Evolutionary conservation across 2,113 vertebrate species (phyloP).

Genomic region (Manacus vitellinus): DNA sequence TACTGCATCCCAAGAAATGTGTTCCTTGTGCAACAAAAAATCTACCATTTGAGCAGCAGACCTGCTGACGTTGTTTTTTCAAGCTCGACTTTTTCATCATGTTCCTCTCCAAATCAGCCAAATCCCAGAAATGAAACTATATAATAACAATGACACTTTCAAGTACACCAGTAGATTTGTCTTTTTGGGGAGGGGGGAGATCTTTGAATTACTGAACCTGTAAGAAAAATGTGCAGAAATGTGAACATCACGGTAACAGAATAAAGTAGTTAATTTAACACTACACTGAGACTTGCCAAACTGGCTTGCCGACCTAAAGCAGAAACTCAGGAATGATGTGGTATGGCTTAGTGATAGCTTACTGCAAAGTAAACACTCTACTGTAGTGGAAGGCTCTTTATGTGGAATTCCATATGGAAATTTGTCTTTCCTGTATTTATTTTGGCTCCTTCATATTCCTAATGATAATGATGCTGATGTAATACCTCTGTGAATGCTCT

Average conservation of each 20-base stretch:
- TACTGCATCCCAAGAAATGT: not conserved
- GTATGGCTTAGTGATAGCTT: not conserved
- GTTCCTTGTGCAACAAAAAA: not conserved
- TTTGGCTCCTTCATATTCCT: not conserved
- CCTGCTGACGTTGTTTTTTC: not conserved
- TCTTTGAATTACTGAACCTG: not conserved
- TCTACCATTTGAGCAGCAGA: not conserved
- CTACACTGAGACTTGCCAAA: not conserved
- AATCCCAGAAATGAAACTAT: not conserved
- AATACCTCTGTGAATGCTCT: not conserved
- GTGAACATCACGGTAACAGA: not conserved
- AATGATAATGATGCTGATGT: no score
- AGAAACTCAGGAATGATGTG: not conserved
- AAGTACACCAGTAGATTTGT: not conserved
- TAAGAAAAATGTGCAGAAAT: not conserved
- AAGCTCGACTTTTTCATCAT: not conserved
- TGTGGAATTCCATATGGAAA: not conserved
- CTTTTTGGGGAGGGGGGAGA: not conserved
- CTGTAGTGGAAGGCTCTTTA: not conserved
- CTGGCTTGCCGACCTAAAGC: not conserved
- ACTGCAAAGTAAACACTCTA: not conserved
- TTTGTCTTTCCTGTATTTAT: not conserved
- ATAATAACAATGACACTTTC: not conserved
- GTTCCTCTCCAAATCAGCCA: not conserved
- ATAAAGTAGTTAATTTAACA: not conserved